These are phyloP conservation scores for Ginglymostoma cirratum DNA, from an alignment of 2,113 vertebrate genomes.

Conservation along the genomic window DNA sequence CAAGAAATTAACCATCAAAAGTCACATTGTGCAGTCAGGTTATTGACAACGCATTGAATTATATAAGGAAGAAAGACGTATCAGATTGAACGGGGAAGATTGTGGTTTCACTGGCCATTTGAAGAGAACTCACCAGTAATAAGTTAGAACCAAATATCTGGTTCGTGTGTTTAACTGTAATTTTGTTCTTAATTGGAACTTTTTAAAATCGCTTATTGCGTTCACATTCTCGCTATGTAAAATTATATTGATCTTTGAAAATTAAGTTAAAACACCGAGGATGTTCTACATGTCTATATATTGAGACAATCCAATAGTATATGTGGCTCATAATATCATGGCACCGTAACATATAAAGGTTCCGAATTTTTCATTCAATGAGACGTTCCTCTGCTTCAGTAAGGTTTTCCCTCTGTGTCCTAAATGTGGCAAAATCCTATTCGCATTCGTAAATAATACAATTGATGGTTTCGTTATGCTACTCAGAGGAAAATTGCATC, in stretches of 20 bases:
- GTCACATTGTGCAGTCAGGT: not conserved
- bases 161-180: not conserved
- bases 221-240: not conserved
- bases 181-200: not conserved
- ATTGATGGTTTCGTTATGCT: not conserved
- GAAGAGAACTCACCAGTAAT: not conserved
- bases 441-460: not conserved
- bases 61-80: not conserved
- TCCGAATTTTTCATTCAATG: not conserved
- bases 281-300: not conserved
- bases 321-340: not conserved
- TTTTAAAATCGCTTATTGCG: not conserved
- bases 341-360: not conserved
- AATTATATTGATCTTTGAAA: not conserved
- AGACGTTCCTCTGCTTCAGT: not conserved
- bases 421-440: not conserved
- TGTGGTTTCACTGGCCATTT: not conserved
- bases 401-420: not conserved
- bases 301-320: not conserved
- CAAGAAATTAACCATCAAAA: conserved; percentile 1
- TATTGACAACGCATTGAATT: conserved; percentile 10
- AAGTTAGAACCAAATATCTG: not conserved
- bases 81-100: not conserved
- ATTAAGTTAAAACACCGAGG: not conserved
- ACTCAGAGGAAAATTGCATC: not conserved